These are phyloP conservation scores for Pammene aurita DNA, from an alignment of 2,888 invertebrate genomes.

Conservation along the genomic window DNA sequence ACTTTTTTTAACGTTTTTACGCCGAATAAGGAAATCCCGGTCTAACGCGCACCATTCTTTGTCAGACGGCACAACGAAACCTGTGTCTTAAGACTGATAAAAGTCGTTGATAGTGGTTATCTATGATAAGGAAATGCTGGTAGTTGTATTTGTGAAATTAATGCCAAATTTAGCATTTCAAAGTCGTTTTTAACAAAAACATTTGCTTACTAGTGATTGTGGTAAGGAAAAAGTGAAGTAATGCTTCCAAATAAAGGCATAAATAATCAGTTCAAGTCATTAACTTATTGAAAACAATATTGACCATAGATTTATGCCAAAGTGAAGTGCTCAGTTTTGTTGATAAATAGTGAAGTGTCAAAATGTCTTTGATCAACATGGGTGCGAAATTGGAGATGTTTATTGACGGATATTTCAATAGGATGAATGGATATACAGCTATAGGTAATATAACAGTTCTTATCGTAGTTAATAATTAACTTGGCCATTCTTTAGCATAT, in stretches of 20 bases:
- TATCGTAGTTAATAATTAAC: neutral
- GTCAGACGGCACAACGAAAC: neutral
- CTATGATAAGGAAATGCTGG: neutral
- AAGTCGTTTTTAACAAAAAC: neutral
- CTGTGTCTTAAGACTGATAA: neutral
- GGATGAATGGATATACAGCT: slow-evolving; percentile 65
- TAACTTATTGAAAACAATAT: neutral
- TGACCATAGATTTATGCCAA: slow-evolving; percentile 5
- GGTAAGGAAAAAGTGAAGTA: neutral
- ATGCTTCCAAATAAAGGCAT: neutral
- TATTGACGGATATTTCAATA: slow-evolving; percentile 61
- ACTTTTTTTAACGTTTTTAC: slow-evolving; percentile 1
- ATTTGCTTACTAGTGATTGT: neutral
- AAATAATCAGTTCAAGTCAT: neutral
- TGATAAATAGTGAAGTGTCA: slow-evolving; percentile 24
- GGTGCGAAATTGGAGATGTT: slow-evolving; percentile 56
- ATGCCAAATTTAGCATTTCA: neutral
- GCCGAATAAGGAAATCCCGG: slow-evolving; percentile 16
- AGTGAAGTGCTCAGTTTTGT: slow-evolving; percentile 7
- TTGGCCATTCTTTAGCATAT: neutral
- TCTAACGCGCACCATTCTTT: neutral
- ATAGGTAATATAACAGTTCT: slow-evolving; percentile 61
- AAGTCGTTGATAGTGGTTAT: neutral
- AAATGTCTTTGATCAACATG: slow-evolving; percentile 29
- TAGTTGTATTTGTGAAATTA: neutral